Percentiles rank a stretch among this genome's conserved stretches.
Evolutionary conservation across 2,113 vertebrate genomes (phyloP).

Genomic region (Blennius ocellaris): DNA sequence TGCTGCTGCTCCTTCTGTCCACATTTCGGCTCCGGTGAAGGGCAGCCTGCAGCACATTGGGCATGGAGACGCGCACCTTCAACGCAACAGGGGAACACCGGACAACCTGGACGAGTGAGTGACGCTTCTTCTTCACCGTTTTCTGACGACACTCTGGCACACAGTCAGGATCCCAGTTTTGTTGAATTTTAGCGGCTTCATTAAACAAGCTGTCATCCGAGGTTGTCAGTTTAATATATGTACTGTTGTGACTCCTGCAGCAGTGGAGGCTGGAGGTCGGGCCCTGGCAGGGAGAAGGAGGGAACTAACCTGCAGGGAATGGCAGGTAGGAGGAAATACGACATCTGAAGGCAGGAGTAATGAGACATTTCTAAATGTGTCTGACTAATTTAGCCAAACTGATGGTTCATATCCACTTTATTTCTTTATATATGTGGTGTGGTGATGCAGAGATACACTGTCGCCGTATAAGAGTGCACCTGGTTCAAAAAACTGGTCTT

Average conservation of each 20-base stretch:
- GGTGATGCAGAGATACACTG: too few species aligned
- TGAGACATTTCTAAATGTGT: too few species aligned
- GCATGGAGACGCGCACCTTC: constrained; percentile 76
- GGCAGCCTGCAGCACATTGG: constrained; percentile 78
- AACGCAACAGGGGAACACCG: constrained; percentile 72
- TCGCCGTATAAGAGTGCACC: too few species aligned
- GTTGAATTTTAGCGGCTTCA: constrained; percentile 28
- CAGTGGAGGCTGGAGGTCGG: constrained; percentile 45
- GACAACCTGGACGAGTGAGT: constrained; percentile 81
- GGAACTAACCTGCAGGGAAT: constrained; percentile 76
- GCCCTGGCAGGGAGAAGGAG: constrained; percentile 61
- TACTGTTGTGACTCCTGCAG: constrained; percentile 48
- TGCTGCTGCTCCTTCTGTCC: not conserved
- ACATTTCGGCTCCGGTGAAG: constrained; percentile 80
- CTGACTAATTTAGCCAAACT: too few species aligned
- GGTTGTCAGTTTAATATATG: constrained; percentile 14
- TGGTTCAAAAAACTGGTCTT: too few species aligned
- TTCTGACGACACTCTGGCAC: not conserved
- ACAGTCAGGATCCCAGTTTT: not conserved
- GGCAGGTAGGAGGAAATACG: constrained; percentile 63
- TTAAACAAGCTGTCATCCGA: not conserved
- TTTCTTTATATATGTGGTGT: too few species aligned
- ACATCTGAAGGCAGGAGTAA: too few species aligned
- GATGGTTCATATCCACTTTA: too few species aligned
- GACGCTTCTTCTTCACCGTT: not conserved